Evolutionary conservation across 2,797 vertebrate species (phyloP).

Genomic region (Cossypha caffra): DNA sequence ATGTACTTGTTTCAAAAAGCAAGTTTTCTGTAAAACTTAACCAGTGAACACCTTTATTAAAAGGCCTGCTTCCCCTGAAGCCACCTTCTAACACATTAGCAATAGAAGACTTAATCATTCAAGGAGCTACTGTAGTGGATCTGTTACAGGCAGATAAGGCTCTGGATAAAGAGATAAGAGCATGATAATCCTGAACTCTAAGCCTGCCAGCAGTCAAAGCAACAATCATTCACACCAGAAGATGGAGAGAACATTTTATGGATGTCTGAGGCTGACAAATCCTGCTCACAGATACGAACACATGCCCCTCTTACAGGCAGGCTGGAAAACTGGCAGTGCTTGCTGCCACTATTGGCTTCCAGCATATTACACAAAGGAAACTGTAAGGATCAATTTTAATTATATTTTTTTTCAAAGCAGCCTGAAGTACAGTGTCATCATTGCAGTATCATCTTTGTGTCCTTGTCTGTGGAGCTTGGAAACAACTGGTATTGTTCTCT

Average conservation of each 20-base stretch:
- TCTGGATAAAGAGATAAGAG: conserved; percentile 1
- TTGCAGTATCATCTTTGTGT: neutral
- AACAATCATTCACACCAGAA: neutral
- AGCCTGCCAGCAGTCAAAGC: neutral
- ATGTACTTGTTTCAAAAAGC: neutral
- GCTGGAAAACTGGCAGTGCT: neutral
- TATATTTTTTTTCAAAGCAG: neutral
- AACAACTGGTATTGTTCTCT: neutral
- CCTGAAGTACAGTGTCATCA: neutral
- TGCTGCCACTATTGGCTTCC: neutral
- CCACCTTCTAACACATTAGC: neutral
- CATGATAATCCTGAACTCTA: neutral
- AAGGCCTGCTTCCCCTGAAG: neutral
- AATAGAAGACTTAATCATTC: neutral
- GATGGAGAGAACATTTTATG: neutral
- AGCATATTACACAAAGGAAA: neutral
- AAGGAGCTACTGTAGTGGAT: neutral
- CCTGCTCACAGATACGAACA: neutral
- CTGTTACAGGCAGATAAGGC: neutral
- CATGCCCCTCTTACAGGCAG: neutral
- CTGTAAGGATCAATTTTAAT: neutral
- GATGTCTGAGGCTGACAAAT: neutral
- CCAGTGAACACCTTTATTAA: neutral
- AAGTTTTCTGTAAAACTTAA: neutral
- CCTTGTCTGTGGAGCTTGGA: neutral